phyloP scores from a whole-genome alignment of 2,113 vertebrate genomes.

The Chitala chitala region DNA sequence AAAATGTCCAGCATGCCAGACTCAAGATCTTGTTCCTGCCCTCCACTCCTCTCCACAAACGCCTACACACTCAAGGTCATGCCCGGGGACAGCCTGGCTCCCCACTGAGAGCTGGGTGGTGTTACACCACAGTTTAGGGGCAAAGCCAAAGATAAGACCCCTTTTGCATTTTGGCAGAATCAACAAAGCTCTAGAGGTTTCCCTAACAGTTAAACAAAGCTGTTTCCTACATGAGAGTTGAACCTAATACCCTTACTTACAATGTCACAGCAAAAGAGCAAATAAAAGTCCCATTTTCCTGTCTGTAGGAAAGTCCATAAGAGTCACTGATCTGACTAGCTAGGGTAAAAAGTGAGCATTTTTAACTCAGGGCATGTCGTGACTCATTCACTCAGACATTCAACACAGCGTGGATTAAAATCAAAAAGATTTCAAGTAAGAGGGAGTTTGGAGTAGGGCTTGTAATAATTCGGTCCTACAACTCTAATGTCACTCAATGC shows the following conservation, averaged over 20 bases:
- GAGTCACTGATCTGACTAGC: not conserved
- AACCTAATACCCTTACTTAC: conserved; percentile 5
- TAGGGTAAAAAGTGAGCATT: conserved; percentile 5
- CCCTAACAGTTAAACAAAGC: conserved; percentile 18
- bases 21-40: conserved; percentile 10
- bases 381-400: not conserved
- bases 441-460: not conserved
- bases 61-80: conserved; percentile 16
- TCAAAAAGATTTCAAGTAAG: too few relatives aligned
- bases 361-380: not conserved
- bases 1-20: conserved; percentile 10
- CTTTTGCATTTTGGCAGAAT: conserved; percentile 11
- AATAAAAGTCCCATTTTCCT: conserved; percentile 14
- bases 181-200: not conserved
- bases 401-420: not conserved
- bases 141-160: not conserved
- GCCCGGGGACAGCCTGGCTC: not conserved
- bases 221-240: conserved; percentile 12
- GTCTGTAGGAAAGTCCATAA: conserved; percentile 7
- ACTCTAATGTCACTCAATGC: not conserved
- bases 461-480: not conserved
- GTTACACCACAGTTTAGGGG: not conserved
- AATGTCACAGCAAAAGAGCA: conserved; percentile 3
- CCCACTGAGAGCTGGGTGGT: not conserved
- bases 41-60: not conserved